These are phyloP conservation scores for Microctenopoma stevenorrisi DNA, from an alignment of 2,797 vertebrate species.

Conservation along the genomic window DNA sequence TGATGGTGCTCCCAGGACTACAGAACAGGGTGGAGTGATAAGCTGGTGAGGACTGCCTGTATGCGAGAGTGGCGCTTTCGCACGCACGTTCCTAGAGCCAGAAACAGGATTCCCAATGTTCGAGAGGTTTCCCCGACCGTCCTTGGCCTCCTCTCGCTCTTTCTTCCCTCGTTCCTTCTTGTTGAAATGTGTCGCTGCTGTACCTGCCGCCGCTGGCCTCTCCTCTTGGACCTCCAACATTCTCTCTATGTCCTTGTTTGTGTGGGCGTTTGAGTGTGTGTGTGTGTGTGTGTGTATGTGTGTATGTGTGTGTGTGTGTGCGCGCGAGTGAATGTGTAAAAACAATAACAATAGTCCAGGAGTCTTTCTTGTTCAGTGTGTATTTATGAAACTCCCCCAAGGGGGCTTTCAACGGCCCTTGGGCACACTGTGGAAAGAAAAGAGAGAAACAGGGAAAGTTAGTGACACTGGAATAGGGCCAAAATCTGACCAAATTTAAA, in stretches of 20 bases:
- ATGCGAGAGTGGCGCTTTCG: constrained; percentile 80
- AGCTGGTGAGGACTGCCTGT: constrained; percentile 87
- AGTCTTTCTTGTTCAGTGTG: constrained; percentile 67
- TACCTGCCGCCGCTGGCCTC: constrained; percentile 86
- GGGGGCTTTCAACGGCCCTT: constrained; percentile 97
- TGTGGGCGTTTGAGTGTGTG: constrained; percentile 35
- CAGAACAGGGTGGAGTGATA: constrained; percentile 91
- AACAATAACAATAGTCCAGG: constrained; percentile 72
- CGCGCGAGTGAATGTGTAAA: constrained; percentile 53
- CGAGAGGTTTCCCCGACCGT: constrained; percentile 80
- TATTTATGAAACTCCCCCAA: constrained; percentile 92
- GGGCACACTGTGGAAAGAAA: constrained; percentile 87
- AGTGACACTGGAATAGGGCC: constrained; percentile 39
- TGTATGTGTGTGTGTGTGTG: constrained; percentile 29
- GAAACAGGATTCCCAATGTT: constrained; percentile 84
- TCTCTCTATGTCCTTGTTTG: constrained; percentile 84
- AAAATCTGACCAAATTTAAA: constrained; percentile 39
- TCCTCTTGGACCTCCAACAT: constrained; percentile 99
- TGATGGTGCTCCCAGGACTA: constrained; percentile 96
- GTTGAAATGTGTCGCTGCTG: constrained; percentile 89
- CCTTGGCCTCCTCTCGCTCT: constrained; percentile 91
- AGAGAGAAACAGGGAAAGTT: constrained; percentile 47
- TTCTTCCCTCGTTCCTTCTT: constrained; percentile 94
- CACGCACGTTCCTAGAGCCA: constrained; percentile 81
- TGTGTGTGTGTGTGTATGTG: constrained; percentile 10